Evolutionary conservation across 2,113 vertebrate genomes (phyloP).

Genomic region (Grus americana): DNA sequence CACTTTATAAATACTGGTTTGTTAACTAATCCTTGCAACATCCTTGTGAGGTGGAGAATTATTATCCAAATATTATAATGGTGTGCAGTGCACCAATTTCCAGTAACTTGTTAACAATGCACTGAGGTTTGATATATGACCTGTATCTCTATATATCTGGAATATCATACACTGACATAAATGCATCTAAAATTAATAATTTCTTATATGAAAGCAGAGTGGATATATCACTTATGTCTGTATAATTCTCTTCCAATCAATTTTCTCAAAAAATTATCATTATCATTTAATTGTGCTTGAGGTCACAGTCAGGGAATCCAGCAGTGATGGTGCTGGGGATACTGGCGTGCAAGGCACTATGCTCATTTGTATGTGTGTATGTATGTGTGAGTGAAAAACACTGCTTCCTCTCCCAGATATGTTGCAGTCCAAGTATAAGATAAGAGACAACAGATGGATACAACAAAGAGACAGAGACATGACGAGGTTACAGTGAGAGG

Average conservation of each 20-base stretch:
- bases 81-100: neutral
- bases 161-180: neutral
- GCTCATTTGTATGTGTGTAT: neutral
- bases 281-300: neutral
- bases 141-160: neutral
- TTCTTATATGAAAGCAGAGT: neutral
- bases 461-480: constrained; percentile 17
- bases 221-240: neutral
- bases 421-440: neutral
- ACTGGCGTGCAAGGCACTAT: neutral
- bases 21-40: constrained; percentile 23
- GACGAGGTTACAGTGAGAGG: neutral
- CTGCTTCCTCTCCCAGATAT: neutral
- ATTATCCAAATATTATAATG: neutral
- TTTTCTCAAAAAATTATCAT: neutral
- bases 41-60: constrained; percentile 5
- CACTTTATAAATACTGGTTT: constrained; percentile 24
- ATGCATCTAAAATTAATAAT: neutral
- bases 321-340: neutral
- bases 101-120: neutral
- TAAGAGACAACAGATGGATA: constrained; percentile 28
- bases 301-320: neutral
- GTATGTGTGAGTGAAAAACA: neutral
- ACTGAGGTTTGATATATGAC: neutral
- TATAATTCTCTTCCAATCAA: neutral